phyloP scores from a whole-genome alignment of 2,888 invertebrate genomes.

The Microctonus brassicae region DNA sequence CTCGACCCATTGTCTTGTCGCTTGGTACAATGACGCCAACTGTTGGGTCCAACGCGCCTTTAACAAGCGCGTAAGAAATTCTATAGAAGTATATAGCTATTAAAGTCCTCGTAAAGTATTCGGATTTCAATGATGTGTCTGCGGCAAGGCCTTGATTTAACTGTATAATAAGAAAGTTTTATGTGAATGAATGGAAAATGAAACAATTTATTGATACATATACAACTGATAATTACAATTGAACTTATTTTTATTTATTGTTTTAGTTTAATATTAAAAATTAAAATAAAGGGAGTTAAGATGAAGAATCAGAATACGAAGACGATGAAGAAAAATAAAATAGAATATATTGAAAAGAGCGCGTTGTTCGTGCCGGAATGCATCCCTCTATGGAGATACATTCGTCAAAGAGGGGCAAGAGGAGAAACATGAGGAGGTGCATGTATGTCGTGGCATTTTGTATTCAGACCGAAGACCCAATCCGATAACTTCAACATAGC shows the following conservation, averaged over 20 bases:
- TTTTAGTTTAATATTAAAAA: neutral
- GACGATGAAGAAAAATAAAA: conserved; percentile 12
- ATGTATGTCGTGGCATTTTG: conserved; percentile 45
- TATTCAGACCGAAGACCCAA: conserved; percentile 47
- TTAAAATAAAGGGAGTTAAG: neutral
- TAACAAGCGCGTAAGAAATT: conserved; percentile 45
- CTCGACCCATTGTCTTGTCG: conserved; percentile 49
- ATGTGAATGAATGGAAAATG: conserved; percentile 26
- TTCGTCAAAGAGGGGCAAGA: conserved; percentile 35
- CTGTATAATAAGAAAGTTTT: conserved; percentile 31
- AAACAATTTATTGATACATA: conserved; percentile 1
- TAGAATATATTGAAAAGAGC: neutral
- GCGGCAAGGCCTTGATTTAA: conserved; percentile 19
- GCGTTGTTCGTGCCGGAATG: conserved; percentile 49
- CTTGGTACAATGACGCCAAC: conserved; percentile 46
- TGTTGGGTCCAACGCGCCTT: conserved; percentile 47
- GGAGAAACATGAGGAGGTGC: conserved; percentile 47
- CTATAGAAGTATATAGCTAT: conserved; percentile 44
- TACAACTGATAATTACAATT: neutral
- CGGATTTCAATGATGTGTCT: conserved; percentile 28
- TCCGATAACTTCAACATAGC: conserved; percentile 44
- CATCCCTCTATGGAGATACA: conserved; percentile 45
- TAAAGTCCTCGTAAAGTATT: conserved; percentile 48
- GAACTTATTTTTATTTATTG: neutral
- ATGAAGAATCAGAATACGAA: neutral